Evolutionary conservation across 2,888 invertebrate species (phyloP), one percentile per base, ranked within the genome.

Genomic region (Beris chalybata): DNA sequence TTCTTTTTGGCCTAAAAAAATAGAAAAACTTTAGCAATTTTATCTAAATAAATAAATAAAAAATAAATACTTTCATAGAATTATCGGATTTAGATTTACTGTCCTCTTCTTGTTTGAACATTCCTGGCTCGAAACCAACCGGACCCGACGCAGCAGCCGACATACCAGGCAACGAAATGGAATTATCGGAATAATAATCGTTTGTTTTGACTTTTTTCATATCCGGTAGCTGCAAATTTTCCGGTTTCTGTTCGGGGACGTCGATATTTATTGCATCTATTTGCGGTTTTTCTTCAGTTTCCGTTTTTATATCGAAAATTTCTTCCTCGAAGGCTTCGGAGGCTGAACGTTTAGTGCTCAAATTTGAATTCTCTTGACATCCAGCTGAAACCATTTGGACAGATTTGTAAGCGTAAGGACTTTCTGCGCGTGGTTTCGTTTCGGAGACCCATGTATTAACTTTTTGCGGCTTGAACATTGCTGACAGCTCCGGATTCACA

Each of bases 101-200:
- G 5, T 80, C 78, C 12, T 83, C 83, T 59, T 86, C 85, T 69
- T 83, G 84, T 70, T 86, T 86, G 77, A 93, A 92, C 92, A 92
- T 92, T 65, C 91, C 91, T 0, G 92, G 90, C 74, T 92, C 92
- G 76, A 93, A 92, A 31, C 91, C 91, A 32, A 91, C 84, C 0
- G 92, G 92, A 0, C 91, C 91, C 5, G 69, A 63, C 6, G 67
- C 69, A 1, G 82, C 82, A 4, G 88, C 89, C 72, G 87, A 85
- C 5, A 89, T 84, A 12, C 93, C 92, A 2, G 92, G 91, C 59
- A 92, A 79, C 0, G 91, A 86, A 12, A 87, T 89, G 0, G 93
- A 92, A 79, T 92, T 92, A 74, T 93, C 93, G 0, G 91, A 90
- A 75, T 87, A 87, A 73, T 87, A 86, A 69, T 88, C 88, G 9